A percentile compares a stretch with the other conserved stretches of the same genome.
Conservation (phyloP, 1,140 invertebrate genomes). For the Drosophila tropicalis region DNA sequence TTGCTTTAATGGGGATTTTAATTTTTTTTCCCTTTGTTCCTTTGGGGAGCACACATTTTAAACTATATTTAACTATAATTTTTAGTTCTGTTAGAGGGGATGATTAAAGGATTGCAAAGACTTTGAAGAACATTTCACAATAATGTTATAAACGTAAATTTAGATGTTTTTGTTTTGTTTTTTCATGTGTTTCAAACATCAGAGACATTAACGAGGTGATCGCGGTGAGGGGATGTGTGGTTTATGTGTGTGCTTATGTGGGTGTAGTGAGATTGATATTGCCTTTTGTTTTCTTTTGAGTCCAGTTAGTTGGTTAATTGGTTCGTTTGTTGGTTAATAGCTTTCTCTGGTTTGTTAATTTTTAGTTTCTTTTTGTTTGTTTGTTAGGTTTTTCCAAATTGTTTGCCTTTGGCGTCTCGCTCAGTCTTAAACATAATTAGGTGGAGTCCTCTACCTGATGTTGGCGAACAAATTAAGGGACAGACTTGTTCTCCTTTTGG, state of each 20-base stretch:
- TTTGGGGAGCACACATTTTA: neutral
- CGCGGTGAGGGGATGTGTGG: neutral
- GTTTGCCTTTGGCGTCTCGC: conserved; percentile 70
- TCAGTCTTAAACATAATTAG: conserved; percentile 56
- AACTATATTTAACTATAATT: conserved; percentile 12
- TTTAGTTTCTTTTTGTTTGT: conserved; percentile 16
- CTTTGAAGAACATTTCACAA: conserved; percentile 8
- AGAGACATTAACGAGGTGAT: neutral
- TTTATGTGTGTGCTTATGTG: conserved; percentile 8
- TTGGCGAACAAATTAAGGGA: conserved; percentile 96
- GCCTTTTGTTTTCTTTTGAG: neutral
- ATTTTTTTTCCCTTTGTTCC: neutral
- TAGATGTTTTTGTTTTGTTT: neutral
- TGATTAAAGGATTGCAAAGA: conserved; percentile 3
- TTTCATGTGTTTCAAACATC: neutral
- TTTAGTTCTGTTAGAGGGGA: neutral
- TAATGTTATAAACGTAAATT: conserved; percentile 16
- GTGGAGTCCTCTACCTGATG: conserved; percentile 70
- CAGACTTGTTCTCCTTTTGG: conserved; percentile 97
- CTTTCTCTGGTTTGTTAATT: neutral
- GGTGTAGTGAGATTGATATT: neutral
- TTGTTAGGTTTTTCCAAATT: conserved; percentile 24
- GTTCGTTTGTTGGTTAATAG: conserved; percentile 13
- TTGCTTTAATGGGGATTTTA: neutral
- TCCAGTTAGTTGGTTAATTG: conserved; percentile 20